phyloP scores from a whole-genome alignment of 2,113 vertebrate species.

The Riparia riparia region DNA sequence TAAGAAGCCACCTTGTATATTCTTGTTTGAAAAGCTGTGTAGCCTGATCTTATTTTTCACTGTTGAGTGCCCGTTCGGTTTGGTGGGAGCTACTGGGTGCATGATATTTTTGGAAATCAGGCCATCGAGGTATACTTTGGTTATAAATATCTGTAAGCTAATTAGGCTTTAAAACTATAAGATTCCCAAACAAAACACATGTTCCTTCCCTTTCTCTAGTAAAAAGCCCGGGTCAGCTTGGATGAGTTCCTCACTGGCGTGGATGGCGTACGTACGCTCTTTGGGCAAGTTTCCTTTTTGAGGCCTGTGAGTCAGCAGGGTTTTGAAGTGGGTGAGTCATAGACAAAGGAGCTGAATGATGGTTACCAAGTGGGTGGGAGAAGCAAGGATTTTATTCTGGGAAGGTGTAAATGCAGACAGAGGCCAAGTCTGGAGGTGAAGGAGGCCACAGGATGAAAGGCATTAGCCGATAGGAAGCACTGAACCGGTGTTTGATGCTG shows the following conservation, averaged over 20 bases:
- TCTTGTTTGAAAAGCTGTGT: neutral
- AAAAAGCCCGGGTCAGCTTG: neutral
- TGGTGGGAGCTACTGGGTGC: neutral
- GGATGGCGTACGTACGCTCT: neutral
- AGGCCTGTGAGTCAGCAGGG: constrained; percentile 57
- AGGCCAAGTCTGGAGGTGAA: constrained; percentile 55
- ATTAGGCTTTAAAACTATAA: neutral
- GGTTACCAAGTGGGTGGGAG: constrained; percentile 49
- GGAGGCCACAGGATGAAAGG: neutral
- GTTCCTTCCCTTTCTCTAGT: neutral
- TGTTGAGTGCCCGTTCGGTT: neutral
- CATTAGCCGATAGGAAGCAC: neutral
- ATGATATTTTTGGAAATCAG: constrained; percentile 32
- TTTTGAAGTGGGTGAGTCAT: constrained; percentile 62
- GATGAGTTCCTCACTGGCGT: neutral
- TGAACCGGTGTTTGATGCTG: neutral
- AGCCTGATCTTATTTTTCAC: neutral
- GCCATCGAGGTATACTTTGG: neutral
- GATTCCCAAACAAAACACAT: neutral
- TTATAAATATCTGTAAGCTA: constrained; percentile 46
- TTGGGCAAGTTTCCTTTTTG: constrained; percentile 37
- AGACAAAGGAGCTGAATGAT: constrained; percentile 37
- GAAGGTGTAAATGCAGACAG: constrained; percentile 37
- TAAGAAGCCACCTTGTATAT: neutral
- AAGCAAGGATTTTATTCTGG: constrained; percentile 50